Percentiles rank a stretch among this genome's conserved stretches.
Conservation (phyloP, 1,140 invertebrate species). For the Drosophila sturtevanti region DNA sequence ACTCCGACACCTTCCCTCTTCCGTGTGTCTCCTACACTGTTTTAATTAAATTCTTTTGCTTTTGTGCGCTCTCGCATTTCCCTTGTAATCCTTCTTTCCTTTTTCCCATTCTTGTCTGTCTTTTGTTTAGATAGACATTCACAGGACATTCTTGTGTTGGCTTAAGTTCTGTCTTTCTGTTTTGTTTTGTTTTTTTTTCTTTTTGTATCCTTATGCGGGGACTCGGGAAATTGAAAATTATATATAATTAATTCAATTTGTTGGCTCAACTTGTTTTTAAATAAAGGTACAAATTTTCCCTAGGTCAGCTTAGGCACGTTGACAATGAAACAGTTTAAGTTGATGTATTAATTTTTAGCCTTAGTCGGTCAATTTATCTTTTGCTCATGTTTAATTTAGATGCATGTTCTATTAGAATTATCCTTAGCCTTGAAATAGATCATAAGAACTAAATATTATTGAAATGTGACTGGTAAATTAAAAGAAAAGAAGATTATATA, state of each 20-base stretch:
- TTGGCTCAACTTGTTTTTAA: conserved; percentile 32
- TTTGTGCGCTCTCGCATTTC: conserved; percentile 59
- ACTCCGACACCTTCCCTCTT: background rate
- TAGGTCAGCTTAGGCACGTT: conserved; percentile 6
- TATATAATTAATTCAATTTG: conserved; percentile 79
- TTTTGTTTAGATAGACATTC: conserved; percentile 68
- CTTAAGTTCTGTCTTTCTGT: conserved; percentile 36
- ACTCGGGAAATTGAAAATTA: conserved; percentile 55
- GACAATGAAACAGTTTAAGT: background rate
- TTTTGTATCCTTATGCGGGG: conserved; percentile 11
- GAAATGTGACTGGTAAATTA: too few relatives aligned
- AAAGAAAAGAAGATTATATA: too few relatives aligned
- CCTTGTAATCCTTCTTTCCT: conserved; percentile 61
- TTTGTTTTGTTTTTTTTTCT: too few relatives aligned
- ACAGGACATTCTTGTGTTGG: conserved; percentile 35
- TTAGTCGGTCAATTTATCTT: background rate
- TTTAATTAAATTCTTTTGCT: conserved; percentile 78
- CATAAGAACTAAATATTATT: too few relatives aligned
- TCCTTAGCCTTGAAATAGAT: too few relatives aligned
- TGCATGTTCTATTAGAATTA: background rate
- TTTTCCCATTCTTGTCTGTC: conserved; percentile 4
- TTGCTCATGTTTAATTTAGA: background rate
- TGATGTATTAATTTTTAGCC: background rate
- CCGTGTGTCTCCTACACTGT: conserved; percentile 6
- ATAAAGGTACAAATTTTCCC: conserved; percentile 23